These are phyloP conservation scores for Pseudoatta argentina DNA, from an alignment of 1,140 invertebrate species.

Conservation along the genomic window DNA sequence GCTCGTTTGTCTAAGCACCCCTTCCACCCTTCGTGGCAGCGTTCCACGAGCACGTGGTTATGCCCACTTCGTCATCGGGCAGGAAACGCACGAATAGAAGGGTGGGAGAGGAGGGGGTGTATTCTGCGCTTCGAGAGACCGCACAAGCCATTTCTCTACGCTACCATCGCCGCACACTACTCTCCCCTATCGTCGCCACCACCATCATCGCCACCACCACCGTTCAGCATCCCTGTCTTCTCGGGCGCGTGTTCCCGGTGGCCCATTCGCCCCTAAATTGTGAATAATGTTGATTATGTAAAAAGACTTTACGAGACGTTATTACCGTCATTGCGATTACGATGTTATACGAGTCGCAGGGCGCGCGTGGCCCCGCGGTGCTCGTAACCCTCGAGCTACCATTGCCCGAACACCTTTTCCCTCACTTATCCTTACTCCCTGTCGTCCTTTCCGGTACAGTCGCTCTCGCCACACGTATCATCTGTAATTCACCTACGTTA, in stretches of 20 bases:
- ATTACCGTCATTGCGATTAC: conserved; percentile 79
- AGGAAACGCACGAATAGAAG: conserved; percentile 69
- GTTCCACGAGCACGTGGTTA: conserved; percentile 80
- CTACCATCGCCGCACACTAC: conserved; percentile 11
- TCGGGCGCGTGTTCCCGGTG: conserved; percentile 53
- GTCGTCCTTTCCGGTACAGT: neutral
- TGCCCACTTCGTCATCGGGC: conserved; percentile 80
- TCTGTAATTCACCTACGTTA: conserved; percentile 50
- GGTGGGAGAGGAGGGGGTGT: conserved; percentile 42
- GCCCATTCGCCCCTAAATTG: conserved; percentile 77
- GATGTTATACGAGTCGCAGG: conserved; percentile 76
- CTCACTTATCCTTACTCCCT: neutral
- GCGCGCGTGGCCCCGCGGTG: conserved; percentile 69
- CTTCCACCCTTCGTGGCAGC: conserved; percentile 50
- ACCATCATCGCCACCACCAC: conserved; percentile 4
- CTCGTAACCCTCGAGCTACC: conserved; percentile 69
- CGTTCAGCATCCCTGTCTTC: conserved; percentile 35
- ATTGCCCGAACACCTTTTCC: conserved; percentile 48
- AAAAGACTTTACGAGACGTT: conserved; percentile 80
- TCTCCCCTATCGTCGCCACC: neutral
- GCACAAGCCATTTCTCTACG: conserved; percentile 68
- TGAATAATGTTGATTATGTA: conserved; percentile 80
- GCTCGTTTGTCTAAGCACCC: conserved; percentile 84
- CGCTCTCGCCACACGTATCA: conserved; percentile 27
- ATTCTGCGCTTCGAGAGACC: conserved; percentile 58